These are phyloP conservation scores for Epinotia nisella DNA, from an alignment of 2,888 invertebrate genomes.

Conservation along the genomic window DNA sequence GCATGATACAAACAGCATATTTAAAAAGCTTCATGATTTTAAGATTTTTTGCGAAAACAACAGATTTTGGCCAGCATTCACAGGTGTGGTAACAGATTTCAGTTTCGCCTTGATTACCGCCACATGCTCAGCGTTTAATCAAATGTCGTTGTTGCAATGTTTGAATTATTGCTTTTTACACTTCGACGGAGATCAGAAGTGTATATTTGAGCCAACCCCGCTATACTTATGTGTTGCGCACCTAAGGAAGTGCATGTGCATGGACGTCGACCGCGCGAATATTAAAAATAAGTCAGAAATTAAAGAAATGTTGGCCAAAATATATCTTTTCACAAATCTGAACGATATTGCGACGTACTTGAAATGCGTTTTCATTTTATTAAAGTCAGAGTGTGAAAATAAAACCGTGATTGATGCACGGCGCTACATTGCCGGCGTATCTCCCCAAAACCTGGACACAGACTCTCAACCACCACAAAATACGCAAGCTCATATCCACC, in stretches of 20 bases:
- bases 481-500: background rate
- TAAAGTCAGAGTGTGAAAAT: background rate
- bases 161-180: slow-evolving; percentile 3
- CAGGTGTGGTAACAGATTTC: no score
- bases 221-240: background rate
- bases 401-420: background rate
- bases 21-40: background rate
- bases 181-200: background rate
- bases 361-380: background rate
- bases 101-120: background rate
- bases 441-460: background rate
- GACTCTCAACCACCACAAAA: background rate
- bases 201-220: background rate
- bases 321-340: background rate
- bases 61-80: no score
- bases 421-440: background rate
- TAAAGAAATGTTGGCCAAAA: background rate
- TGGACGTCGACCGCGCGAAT: background rate
- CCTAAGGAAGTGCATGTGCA: slow-evolving; percentile 3
- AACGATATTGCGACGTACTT: background rate
- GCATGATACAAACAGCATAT: background rate
- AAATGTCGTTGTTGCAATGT: background rate
- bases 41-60: no score
- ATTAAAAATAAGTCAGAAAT: background rate
- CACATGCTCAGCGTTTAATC: background rate